Percentiles rank a stretch among this genome's conserved stretches.
These are phyloP conservation scores for Epsilonema sp. DNA, from an alignment of 2,888 invertebrate genomes.

Conservation along the genomic window DNA sequence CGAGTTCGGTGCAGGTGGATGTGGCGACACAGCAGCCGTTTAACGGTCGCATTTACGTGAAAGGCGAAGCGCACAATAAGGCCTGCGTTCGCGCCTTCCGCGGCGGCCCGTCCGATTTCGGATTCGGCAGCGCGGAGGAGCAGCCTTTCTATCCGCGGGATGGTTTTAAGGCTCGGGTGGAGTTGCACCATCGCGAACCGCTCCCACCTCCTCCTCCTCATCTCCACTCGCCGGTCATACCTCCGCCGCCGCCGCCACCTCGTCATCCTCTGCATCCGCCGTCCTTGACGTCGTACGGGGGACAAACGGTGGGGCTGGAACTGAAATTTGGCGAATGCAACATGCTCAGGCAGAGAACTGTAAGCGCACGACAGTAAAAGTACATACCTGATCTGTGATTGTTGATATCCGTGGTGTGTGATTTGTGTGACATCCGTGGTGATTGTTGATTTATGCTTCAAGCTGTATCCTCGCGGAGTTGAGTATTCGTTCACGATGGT, in stretches of 20 bases:
- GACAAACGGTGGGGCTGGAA: slow-evolving; percentile 14
- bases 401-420: too few species aligned
- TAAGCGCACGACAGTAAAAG: slow-evolving; percentile 2
- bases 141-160: background rate
- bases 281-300: too few species aligned
- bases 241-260: too few species aligned
- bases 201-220: too few species aligned
- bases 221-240: too few species aligned
- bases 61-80: slow-evolving; percentile 16
- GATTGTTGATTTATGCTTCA: background rate
- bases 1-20: slow-evolving; percentile 17
- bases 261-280: too few species aligned
- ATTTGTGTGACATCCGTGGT: too few species aligned
- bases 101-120: background rate
- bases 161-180: too few species aligned
- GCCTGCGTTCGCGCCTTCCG: slow-evolving; percentile 5
- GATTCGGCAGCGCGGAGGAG: background rate
- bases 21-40: slow-evolving; percentile 17
- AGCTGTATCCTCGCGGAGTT: slow-evolving; percentile 23
- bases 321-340: slow-evolving; percentile 26
- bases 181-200: too few species aligned
- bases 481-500: slow-evolving; percentile 25
- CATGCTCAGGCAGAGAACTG: slow-evolving; percentile 24
- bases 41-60: slow-evolving; percentile 20
- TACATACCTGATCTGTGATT: too few species aligned